Evolutionary conservation across 2,113 vertebrate genomes (phyloP), one percentile per base, ranked within the genome.

Genomic region (Caretta caretta): DNA sequence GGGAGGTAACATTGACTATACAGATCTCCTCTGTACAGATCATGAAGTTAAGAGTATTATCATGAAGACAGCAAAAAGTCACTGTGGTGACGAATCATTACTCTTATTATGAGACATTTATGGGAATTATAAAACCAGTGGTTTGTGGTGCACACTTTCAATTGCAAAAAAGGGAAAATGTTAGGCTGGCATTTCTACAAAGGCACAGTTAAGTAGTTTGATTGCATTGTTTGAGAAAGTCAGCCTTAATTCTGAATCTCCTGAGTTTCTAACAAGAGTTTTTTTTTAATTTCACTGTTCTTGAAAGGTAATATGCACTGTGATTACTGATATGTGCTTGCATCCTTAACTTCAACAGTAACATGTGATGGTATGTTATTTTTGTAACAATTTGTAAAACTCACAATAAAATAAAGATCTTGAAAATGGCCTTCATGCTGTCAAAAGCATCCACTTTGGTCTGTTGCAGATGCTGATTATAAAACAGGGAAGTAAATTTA

Each of bases 61-160:
- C 42, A 7, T 0, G 0, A 69, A 69, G 65, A 69, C 6, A 87
- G 8, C 14, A 5, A 92, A 59, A 69, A 9, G 22, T 49, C 2
- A 24, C 3, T 20, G 5, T 4, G 81, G 6, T 27, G 50, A 3
- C 8, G 69, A 69, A 2, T 16, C 6, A 69, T 69, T 69, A 69
- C 65, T 69, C 35, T n/a, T 59, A 59, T 59, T 59, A 59, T 53
- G 53, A 53, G 17, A 59, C 56, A 27, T 11, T 10, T 27, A 59
- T 29, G 56, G 25, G 56, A 59, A 59, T 69, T 38, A n/a, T 69
- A 69, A 69, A 19, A n/a, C 17, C 17, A n/a, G 31, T 51, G 24
- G 10, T 2, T 76, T 57, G 19, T 72, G 1, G 1, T 76, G 3
- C 1, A 0, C 83, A 31, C 2, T 19, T 80, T 83, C 14, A 42